Percentiles rank a stretch among this genome's conserved stretches.
Evolutionary conservation across 2,113 vertebrate species (phyloP).

Genomic region (Holacanthus passer): DNA sequence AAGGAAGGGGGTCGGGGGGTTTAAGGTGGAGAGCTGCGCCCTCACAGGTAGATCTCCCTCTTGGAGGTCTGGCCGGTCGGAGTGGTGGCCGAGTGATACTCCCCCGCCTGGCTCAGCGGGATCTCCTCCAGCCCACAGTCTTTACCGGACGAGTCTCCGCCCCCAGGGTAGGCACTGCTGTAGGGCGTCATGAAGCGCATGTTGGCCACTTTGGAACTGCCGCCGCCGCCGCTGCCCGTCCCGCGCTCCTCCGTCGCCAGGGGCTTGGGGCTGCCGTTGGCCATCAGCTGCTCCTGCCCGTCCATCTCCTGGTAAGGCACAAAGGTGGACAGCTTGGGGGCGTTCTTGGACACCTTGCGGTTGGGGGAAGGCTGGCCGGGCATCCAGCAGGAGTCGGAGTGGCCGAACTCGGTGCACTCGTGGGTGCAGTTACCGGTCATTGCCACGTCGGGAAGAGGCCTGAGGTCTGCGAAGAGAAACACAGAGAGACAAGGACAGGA

Average conservation of each 20-base stretch:
- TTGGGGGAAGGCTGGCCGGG: conserved; percentile 94
- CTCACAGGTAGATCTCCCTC: conserved; percentile 99
- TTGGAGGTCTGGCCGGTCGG: conserved; percentile 94
- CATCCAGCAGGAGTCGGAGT: conserved; percentile 99
- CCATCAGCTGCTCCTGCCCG: conserved; percentile 91
- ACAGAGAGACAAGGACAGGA: neutral
- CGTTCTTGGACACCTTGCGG: conserved; percentile 90
- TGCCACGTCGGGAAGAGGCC: conserved; percentile 96
- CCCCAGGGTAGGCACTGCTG: conserved; percentile 96
- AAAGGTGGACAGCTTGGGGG: conserved; percentile 98
- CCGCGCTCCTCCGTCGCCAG: conserved; percentile 90
- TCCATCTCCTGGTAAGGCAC: conserved; percentile 99
- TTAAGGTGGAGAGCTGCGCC: conserved; percentile 56
- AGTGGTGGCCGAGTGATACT: conserved; percentile 92
- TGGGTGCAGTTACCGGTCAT: conserved; percentile 98
- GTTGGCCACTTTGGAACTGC: conserved; percentile 92
- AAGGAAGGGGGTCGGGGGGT: neutral
- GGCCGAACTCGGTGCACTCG: conserved; percentile 97
- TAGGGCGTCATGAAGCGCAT: conserved; percentile 98
- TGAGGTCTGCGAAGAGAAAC: conserved; percentile 86
- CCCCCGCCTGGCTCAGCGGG: conserved; percentile 95
- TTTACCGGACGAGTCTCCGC: conserved; percentile 92
- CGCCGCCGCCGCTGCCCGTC: conserved; percentile 73
- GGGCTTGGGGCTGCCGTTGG: conserved; percentile 94
- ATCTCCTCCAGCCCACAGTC: conserved; percentile 97